phyloP scores from a whole-genome alignment of 2,113 vertebrate genomes.

The Podocnemis expansa region DNA sequence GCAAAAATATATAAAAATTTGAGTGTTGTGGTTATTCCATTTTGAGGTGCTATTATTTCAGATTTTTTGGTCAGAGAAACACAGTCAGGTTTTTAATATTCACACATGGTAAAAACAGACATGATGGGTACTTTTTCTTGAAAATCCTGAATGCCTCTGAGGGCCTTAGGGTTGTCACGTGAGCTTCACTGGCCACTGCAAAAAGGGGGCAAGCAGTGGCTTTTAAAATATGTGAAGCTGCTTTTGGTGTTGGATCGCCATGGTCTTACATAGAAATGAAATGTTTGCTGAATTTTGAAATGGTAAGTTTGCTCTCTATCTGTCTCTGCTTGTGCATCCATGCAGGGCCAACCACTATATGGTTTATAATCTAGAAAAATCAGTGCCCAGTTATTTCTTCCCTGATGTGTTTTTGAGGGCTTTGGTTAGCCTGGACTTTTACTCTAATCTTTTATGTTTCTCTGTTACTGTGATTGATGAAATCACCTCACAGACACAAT shows the following conservation, averaged over 20 bases:
- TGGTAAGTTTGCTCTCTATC: neutral
- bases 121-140: neutral
- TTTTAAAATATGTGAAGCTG: neutral
- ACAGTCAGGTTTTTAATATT: neutral
- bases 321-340: neutral
- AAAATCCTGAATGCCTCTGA: neutral
- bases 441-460: slow-evolving; percentile 26
- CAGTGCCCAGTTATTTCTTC: neutral
- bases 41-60: neutral
- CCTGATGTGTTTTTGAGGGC: neutral
- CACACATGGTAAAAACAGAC: neutral
- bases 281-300: neutral
- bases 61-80: neutral
- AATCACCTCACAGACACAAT: neutral
- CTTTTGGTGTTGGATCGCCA: neutral
- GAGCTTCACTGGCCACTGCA: neutral
- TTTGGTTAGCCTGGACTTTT: neutral
- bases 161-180: neutral
- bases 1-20: neutral
- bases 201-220: neutral
- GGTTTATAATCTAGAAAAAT: neutral
- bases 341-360: neutral
- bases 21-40: neutral
- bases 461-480: neutral
- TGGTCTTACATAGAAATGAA: neutral